Conservation (phyloP, 2,888 invertebrate species). For the Sipha maydis region DNA sequence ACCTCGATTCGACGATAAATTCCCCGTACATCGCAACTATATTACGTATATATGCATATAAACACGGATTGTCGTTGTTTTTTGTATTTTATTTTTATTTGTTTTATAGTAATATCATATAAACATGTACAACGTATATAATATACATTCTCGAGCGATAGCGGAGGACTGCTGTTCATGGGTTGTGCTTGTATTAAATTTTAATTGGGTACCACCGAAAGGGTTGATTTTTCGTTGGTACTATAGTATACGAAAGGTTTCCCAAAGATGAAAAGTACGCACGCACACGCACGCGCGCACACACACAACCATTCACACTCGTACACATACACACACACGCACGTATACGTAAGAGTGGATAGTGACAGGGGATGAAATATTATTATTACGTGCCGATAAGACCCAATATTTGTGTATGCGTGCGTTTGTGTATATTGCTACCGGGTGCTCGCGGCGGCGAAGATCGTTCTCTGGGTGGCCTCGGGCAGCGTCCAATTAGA, state of each 20-base stretch:
- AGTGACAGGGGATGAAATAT: constrained; percentile 41
- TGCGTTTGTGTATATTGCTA: background rate
- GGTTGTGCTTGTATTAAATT: background rate
- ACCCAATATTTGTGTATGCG: background rate
- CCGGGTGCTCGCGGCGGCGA: constrained; percentile 23
- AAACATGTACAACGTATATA: no score
- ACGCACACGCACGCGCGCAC: background rate
- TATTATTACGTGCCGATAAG: constrained; percentile 20
- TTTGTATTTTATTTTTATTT: no score
- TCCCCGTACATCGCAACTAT: no score
- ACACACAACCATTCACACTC: no score
- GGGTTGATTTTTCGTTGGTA: constrained; percentile 35
- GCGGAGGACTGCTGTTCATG: background rate
- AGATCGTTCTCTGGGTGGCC: constrained; percentile 55
- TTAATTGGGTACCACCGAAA: constrained; percentile 36
- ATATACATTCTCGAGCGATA: no score
- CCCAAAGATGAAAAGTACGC: background rate
- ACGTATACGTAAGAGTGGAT: background rate
- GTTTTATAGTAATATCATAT: no score
- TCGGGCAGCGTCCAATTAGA: constrained; percentile 58
- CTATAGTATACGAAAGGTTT: no score
- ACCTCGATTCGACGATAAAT: no score
- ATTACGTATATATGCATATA: no score
- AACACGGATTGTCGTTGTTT: no score
- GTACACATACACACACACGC: no score